Conservation (phyloP, 2,888 invertebrate species). For the Atrina japonica region DNA sequence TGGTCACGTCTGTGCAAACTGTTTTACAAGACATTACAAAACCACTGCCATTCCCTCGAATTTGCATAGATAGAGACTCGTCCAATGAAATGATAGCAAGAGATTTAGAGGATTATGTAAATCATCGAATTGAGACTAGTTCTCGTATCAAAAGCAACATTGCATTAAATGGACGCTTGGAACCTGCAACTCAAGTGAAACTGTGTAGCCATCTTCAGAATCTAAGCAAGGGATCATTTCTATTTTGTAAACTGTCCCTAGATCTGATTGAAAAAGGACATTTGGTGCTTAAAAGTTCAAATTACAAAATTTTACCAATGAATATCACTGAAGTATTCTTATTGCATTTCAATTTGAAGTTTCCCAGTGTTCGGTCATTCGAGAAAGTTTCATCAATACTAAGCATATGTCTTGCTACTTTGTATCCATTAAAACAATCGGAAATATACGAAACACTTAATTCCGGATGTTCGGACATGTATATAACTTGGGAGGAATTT, state of each 20-base stretch:
- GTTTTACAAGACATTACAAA: constrained; percentile 91
- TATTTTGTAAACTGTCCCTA: constrained; percentile 94
- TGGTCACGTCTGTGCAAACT: constrained; percentile 92
- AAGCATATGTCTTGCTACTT: constrained; percentile 93
- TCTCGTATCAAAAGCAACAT: constrained; percentile 91
- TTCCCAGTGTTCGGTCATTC: constrained; percentile 94
- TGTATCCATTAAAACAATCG: constrained; percentile 93
- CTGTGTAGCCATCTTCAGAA: constrained; percentile 92
- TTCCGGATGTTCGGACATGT: constrained; percentile 89
- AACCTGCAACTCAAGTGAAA: constrained; percentile 73
- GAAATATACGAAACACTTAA: constrained; percentile 97
- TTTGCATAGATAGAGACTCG: constrained; percentile 78
- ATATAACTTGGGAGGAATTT: constrained; percentile 94
- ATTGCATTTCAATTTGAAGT: constrained; percentile 93
- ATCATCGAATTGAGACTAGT: constrained; percentile 89
- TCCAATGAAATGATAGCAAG: constrained; percentile 73
- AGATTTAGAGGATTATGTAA: constrained; percentile 93
- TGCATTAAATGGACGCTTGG: constrained; percentile 74
- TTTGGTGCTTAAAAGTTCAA: constrained; percentile 94
- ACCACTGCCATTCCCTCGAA: constrained; percentile 87
- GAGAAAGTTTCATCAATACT: constrained; percentile 92
- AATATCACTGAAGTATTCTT: constrained; percentile 86
- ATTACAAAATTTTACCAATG: constrained; percentile 87
- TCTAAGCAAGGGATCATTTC: constrained; percentile 92
- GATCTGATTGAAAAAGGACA: constrained; percentile 96